Percentiles rank a stretch among this genome's conserved stretches.
phyloP scores from a whole-genome alignment of 53 echinoderm and acorn worm species.

The Stichopus horrens region DNA sequence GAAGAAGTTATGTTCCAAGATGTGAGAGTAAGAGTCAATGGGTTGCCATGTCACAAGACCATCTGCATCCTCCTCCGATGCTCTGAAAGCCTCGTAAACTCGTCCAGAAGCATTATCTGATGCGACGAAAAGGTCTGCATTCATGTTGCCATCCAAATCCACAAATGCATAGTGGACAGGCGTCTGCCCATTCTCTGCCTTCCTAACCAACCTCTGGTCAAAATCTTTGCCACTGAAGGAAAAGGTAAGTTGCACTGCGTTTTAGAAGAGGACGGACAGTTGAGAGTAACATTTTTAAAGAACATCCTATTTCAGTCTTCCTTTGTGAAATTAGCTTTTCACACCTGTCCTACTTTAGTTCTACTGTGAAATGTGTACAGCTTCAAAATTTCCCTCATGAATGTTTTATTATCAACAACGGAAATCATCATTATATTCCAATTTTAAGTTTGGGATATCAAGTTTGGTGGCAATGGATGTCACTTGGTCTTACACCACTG shows the following conservation, averaged over 20 bases:
- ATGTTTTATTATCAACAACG: too few relatives aligned
- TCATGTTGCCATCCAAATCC: conserved; percentile 62
- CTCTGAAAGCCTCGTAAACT: not conserved
- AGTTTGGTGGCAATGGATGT: too few relatives aligned
- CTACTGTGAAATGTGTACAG: too few relatives aligned
- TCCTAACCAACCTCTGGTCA: not conserved
- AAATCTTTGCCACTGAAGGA: not conserved
- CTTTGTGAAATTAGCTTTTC: too few relatives aligned
- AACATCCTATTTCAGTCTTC: too few relatives aligned
- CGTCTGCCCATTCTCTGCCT: not conserved
- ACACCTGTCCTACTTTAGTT: too few relatives aligned
- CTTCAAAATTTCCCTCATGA: too few relatives aligned
- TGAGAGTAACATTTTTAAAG: too few relatives aligned
- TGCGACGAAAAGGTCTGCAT: conserved; percentile 74
- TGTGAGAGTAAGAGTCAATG: not conserved
- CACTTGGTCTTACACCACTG: too few relatives aligned
- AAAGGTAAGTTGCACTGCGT: not conserved
- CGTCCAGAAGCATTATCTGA: not conserved
- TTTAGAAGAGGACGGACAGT: too few relatives aligned
- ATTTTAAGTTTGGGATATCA: too few relatives aligned
- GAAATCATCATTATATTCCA: too few relatives aligned
- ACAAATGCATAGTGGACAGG: conserved; percentile 82
- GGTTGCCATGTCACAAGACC: not conserved
- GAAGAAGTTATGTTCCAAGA: not conserved
- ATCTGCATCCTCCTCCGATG: not conserved